phyloP scores from a whole-genome alignment of 2,797 vertebrate genomes.

The Bradypodion ventrale region DNA sequence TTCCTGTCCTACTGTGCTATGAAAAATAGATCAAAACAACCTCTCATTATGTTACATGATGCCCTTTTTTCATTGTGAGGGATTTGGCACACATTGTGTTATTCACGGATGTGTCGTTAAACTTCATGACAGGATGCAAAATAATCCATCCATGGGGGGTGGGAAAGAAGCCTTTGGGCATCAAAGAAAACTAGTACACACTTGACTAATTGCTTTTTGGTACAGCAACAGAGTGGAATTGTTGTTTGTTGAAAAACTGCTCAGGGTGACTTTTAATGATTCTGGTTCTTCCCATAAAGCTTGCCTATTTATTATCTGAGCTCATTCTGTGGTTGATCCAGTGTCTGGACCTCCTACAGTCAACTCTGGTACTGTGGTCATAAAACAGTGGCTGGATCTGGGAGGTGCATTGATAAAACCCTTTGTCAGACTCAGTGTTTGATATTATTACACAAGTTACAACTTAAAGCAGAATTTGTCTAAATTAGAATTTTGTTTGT shows the following conservation, averaged over 20 bases:
- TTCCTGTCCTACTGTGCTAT: conserved; percentile 44
- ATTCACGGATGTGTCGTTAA: conserved; percentile 63
- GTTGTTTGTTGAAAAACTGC: conserved; percentile 59
- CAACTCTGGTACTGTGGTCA: conserved; percentile 46
- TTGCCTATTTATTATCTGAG: conserved; percentile 60
- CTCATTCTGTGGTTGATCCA: conserved; percentile 44
- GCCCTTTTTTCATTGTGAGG: conserved; percentile 54
- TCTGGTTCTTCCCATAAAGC: conserved; percentile 63
- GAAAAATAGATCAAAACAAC: conserved; percentile 61
- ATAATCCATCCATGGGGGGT: conserved; percentile 56
- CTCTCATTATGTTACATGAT: conserved; percentile 39
- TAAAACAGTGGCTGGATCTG: conserved; percentile 57
- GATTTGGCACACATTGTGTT: conserved; percentile 50
- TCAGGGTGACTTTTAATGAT: conserved; percentile 65
- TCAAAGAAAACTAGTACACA: conserved; percentile 61
- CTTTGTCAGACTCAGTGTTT: conserved; percentile 9
- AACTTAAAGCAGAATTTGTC: conserved; percentile 11
- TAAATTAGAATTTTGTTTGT: background rate
- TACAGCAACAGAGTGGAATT: conserved; percentile 50
- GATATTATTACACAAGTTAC: conserved; percentile 5
- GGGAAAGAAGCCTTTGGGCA: conserved; percentile 58
- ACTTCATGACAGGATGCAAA: conserved; percentile 68
- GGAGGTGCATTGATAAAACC: conserved; percentile 36
- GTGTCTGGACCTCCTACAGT: conserved; percentile 58
- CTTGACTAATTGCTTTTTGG: conserved; percentile 69